A percentile compares a stretch with the other conserved stretches of the same genome.
These are phyloP conservation scores for Galerucella nymphaeae DNA, from an alignment of 2,888 invertebrate species.

Conservation along the genomic window DNA sequence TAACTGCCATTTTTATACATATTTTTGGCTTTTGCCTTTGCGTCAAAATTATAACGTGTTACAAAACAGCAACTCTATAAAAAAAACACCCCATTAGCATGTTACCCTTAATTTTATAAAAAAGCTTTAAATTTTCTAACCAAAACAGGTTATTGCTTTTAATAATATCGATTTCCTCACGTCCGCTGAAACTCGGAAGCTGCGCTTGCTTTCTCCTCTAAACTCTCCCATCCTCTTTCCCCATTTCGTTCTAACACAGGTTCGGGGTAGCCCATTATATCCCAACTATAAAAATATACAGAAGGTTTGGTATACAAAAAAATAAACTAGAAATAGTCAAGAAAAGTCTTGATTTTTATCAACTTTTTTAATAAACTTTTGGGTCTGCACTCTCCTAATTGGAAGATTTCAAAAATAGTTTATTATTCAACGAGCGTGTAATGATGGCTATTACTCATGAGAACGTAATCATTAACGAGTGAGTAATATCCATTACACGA, in stretches of 20 bases:
- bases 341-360: too few species aligned
- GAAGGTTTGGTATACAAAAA: too few species aligned
- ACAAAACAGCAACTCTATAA: neutral
- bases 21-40: too few species aligned
- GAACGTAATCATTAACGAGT: too few species aligned
- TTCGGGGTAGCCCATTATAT: neutral
- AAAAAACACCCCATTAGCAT: neutral
- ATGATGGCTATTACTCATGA: too few species aligned
- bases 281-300: neutral
- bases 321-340: too few species aligned
- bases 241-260: constrained; percentile 10
- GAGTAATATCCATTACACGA: too few species aligned
- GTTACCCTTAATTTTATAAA: neutral
- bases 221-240: constrained; percentile 23
- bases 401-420: too few species aligned
- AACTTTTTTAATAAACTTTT: too few species aligned
- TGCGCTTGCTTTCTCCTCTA: constrained; percentile 53
- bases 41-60: neutral
- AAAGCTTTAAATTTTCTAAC: constrained; percentile 12
- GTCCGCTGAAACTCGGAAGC: constrained; percentile 52
- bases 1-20: too few species aligned
- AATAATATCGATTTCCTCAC: constrained; percentile 47
- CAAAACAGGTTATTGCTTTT: constrained; percentile 38
- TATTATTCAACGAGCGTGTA: too few species aligned
- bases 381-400: too few species aligned